These are phyloP conservation scores for Dasyurus viverrinus DNA, from an alignment of 2,113 vertebrate genomes.

Conservation along the genomic window DNA sequence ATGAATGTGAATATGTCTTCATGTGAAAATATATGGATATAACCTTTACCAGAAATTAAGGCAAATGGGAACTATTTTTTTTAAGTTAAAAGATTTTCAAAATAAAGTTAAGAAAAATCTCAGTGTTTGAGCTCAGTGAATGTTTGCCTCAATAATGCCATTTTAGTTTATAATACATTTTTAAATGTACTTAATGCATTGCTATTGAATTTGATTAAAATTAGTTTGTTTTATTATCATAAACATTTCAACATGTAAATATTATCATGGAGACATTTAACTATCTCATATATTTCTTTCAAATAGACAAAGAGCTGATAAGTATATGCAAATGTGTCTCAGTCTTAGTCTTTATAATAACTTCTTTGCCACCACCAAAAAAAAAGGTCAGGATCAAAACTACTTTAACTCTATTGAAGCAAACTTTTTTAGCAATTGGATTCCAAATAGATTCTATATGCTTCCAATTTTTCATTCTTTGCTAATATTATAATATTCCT, in stretches of 20 bases:
- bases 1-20: neutral
- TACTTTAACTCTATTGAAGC: neutral
- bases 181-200: slow-evolving; percentile 44
- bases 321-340: neutral
- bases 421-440: slow-evolving; percentile 49
- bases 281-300: neutral
- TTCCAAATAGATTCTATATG: slow-evolving; percentile 24
- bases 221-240: neutral
- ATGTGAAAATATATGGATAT: neutral
- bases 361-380: slow-evolving; percentile 5
- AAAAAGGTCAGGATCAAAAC: neutral
- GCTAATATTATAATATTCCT: slow-evolving; percentile 22
- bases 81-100: neutral
- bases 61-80: slow-evolving; percentile 26
- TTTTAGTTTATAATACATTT: slow-evolving; percentile 16
- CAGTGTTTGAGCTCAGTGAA: slow-evolving; percentile 11
- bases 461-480: slow-evolving; percentile 38
- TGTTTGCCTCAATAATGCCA: slow-evolving; percentile 12
- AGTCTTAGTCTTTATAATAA: neutral
- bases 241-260: neutral
- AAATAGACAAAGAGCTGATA: neutral
- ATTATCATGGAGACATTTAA: neutral
- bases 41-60: neutral
- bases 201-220: slow-evolving; percentile 35
- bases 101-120: slow-evolving; percentile 13